A percentile compares a stretch with the other conserved stretches of the same genome.
Evolutionary conservation across 2,113 vertebrate species (phyloP).

Genomic region (Oreocharis arfaki): DNA sequence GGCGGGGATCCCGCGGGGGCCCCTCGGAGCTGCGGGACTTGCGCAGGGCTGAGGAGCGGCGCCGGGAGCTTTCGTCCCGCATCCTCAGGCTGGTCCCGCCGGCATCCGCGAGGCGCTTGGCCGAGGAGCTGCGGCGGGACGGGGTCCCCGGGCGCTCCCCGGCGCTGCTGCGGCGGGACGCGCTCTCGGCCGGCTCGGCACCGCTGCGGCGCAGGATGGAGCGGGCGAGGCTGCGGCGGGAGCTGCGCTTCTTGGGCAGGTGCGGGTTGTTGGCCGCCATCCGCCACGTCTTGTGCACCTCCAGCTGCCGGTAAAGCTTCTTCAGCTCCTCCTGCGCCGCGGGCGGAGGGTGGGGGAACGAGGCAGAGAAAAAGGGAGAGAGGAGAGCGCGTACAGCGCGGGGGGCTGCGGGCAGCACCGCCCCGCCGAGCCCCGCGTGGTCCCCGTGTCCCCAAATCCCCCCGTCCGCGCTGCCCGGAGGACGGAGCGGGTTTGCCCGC

Average conservation of each 20-base stretch:
- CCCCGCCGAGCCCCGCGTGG: fast-evolving
- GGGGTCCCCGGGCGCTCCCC: neutral
- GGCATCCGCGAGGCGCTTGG: slow-evolving; percentile 27
- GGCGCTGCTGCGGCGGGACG: neutral
- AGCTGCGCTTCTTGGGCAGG: slow-evolving; percentile 82
- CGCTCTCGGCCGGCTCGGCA: slow-evolving; percentile 75
- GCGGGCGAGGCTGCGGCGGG: slow-evolving; percentile 76
- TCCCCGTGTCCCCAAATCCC: neutral
- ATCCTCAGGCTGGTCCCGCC: slow-evolving; percentile 40
- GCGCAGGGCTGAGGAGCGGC: slow-evolving; percentile 34
- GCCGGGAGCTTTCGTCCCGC: slow-evolving; percentile 64
- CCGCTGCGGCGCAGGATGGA: slow-evolving; percentile 74
- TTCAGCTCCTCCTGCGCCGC: slow-evolving; percentile 87
- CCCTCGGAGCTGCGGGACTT: slow-evolving; percentile 78
- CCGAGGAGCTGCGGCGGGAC: slow-evolving; percentile 57
- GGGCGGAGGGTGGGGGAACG: neutral
- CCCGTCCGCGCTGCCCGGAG: fast-evolving
- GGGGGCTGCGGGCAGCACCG: fast-evolving
- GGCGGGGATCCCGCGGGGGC: slow-evolving; percentile 16
- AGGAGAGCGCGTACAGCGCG: neutral
- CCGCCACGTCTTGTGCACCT: slow-evolving; percentile 86
- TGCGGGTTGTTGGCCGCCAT: slow-evolving; percentile 92
- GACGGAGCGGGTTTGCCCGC: neutral
- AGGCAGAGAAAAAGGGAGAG: neutral
- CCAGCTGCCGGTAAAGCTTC: slow-evolving; percentile 91